Evolutionary conservation across 2,888 invertebrate species (phyloP).

Genomic region (Noctua comes): DNA sequence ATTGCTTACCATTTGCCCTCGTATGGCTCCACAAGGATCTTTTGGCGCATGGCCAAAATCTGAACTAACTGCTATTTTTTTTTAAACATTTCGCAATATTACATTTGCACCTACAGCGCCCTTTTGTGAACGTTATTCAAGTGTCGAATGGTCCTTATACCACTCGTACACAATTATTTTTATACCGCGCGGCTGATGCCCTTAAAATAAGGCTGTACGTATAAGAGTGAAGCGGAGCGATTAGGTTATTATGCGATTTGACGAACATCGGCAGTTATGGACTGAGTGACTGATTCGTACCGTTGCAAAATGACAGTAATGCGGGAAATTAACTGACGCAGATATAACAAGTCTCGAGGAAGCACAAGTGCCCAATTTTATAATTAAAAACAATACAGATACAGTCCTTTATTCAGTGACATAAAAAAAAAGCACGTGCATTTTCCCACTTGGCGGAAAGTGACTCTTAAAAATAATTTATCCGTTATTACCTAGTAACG

Average conservation of each 20-base stretch:
- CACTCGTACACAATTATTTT: neutral
- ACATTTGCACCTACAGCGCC: neutral
- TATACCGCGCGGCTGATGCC: slow-evolving; percentile 76
- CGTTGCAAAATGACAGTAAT: neutral
- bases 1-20: neutral
- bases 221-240: slow-evolving; percentile 68
- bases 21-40: neutral
- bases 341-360: neutral
- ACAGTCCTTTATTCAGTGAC: too few species aligned
- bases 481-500: neutral
- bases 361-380: neutral
- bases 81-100: neutral
- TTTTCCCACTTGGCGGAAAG: too few species aligned
- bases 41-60: neutral
- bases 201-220: neutral
- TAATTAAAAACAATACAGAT: neutral
- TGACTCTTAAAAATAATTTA: neutral
- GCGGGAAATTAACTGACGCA: neutral
- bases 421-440: too few species aligned
- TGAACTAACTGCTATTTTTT: neutral
- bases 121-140: neutral
- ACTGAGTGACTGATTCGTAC: neutral
- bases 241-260: slow-evolving; percentile 27
- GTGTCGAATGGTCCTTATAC: neutral
- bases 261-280: neutral